phyloP scores from a whole-genome alignment of 2,888 invertebrate species.

The Nymphalis polychloros region DNA sequence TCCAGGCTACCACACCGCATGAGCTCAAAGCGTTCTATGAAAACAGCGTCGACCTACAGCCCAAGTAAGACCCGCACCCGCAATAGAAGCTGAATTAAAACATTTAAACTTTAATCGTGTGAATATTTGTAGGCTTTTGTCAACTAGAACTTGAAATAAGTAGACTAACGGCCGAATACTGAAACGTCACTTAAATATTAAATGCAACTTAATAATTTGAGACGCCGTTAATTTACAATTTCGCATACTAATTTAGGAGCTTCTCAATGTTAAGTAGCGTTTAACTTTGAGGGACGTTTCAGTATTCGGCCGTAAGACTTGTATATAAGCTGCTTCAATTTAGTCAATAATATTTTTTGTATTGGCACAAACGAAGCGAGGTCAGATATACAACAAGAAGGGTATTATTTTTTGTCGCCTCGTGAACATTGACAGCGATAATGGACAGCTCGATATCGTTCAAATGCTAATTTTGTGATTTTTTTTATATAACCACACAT shows the following conservation, averaged over 20 bases:
- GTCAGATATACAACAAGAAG: slow-evolving; percentile 8
- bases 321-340: background rate
- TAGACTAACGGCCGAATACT: too few species aligned
- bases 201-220: too few species aligned
- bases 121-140: too few species aligned
- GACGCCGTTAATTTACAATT: too few species aligned
- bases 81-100: background rate
- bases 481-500: background rate
- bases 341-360: background rate
- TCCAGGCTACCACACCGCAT: slow-evolving; percentile 98
- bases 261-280: too few species aligned
- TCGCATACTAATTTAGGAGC: too few species aligned
- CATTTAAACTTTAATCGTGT: background rate
- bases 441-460: background rate
- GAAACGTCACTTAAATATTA: too few species aligned
- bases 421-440: background rate
- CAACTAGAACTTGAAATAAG: background rate
- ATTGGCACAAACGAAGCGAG: slow-evolving; percentile 21
- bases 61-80: slow-evolving; percentile 85
- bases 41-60: slow-evolving; percentile 93
- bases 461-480: background rate
- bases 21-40: slow-evolving; percentile 98
- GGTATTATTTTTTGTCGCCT: slow-evolving; percentile 1
- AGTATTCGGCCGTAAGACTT: too few species aligned
- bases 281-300: too few species aligned